phyloP scores from a whole-genome alignment of 2,113 vertebrate genomes.

The Geococcyx californianus region DNA sequence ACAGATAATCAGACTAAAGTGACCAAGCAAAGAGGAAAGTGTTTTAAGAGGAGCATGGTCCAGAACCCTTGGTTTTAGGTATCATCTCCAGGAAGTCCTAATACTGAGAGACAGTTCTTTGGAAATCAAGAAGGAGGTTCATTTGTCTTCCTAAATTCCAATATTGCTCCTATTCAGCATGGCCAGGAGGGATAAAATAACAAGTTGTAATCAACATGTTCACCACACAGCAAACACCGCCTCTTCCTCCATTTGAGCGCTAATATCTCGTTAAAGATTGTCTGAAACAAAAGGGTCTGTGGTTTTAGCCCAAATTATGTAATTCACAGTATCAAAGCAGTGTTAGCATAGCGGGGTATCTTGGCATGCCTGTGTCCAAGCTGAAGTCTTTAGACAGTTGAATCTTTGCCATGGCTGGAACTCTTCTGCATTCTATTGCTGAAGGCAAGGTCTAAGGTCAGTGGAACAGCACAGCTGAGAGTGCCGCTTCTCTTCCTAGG shows the following conservation, averaged over 20 bases:
- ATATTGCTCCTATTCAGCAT: background rate
- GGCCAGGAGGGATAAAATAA: background rate
- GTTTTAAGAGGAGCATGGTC: background rate
- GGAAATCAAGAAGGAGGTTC: background rate
- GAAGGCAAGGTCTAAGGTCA: background rate
- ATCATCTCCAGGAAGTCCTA: background rate
- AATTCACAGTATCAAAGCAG: background rate
- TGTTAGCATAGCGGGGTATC: background rate
- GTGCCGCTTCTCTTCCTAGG: background rate
- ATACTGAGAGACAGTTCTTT: background rate
- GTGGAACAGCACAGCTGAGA: background rate
- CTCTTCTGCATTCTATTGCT: background rate
- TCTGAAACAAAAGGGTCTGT: background rate
- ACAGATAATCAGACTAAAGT: background rate
- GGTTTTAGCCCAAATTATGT: background rate
- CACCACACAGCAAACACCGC: background rate
- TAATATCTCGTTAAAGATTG: background rate
- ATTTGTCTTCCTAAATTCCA: background rate
- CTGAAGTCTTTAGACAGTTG: background rate
- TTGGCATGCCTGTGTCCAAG: background rate
- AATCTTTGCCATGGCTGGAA: background rate
- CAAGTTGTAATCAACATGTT: background rate
- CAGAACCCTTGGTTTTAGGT: background rate
- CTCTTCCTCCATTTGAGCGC: background rate
- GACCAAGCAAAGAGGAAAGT: background rate